phyloP scores from a whole-genome alignment of 2,888 invertebrate species.

The Balanococcus diminutus region DNA sequence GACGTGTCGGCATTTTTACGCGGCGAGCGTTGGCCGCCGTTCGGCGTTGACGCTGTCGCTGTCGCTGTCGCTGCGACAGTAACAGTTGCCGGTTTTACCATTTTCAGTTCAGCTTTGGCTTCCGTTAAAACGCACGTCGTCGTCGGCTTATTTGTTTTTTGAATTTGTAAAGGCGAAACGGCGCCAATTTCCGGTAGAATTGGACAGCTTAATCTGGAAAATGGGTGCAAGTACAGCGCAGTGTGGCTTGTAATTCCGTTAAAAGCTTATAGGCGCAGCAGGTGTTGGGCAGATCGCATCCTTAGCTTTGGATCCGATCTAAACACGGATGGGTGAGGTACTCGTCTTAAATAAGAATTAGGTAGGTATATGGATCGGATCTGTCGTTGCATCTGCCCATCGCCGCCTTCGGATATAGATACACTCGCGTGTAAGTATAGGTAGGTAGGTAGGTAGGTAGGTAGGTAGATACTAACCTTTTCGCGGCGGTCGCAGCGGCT shows the following conservation, averaged over 20 bases:
- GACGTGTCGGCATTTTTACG: background rate
- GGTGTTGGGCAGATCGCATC: no score
- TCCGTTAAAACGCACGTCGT: background rate
- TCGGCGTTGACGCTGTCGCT: background rate
- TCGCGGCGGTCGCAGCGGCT: background rate
- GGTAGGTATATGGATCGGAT: no score
- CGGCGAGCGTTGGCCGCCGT: background rate
- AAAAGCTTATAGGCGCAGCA: no score
- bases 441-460: background rate
- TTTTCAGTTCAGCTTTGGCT: constrained; percentile 42
- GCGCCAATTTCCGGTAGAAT: constrained; percentile 52
- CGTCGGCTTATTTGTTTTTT: background rate
- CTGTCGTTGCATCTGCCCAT: no score
- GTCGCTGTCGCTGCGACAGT: background rate
- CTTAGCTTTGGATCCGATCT: no score
- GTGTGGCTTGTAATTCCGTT: background rate
- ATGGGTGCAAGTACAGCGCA: background rate
- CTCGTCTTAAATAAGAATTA: no score
- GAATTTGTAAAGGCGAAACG: constrained; percentile 45
- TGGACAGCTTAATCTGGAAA: constrained; percentile 48
- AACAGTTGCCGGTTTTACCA: constrained; percentile 38
- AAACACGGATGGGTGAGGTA: no score
- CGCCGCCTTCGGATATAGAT: no score
- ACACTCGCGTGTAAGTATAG: background rate
- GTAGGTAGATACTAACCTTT: background rate